phyloP scores from a whole-genome alignment of 2,797 vertebrate genomes.

The Linurgus olivaceus region DNA sequence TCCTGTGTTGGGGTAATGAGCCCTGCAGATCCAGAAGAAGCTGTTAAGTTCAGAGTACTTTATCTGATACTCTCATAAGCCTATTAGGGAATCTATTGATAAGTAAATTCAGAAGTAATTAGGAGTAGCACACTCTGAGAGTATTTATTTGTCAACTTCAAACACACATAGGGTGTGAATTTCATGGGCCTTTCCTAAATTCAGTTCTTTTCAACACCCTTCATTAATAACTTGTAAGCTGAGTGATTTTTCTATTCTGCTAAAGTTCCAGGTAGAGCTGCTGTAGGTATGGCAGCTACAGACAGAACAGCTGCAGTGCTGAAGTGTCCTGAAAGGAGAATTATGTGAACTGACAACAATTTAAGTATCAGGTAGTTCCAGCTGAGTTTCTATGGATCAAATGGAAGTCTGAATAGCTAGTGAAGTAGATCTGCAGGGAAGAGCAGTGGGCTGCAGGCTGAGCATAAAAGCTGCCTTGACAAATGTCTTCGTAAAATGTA shows the following conservation, averaged over 20 bases:
- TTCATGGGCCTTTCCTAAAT: background rate
- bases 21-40: background rate
- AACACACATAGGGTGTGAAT: background rate
- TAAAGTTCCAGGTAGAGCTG: background rate
- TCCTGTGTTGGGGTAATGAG: background rate
- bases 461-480: background rate
- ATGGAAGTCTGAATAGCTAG: background rate
- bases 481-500: background rate
- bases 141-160: background rate
- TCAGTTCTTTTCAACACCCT: background rate
- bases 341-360: background rate
- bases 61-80: background rate
- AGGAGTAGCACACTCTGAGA: background rate
- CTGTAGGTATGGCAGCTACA: background rate
- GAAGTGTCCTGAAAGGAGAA: background rate
- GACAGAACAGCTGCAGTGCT: background rate
- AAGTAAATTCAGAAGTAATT: background rate
- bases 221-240: background rate
- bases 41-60: background rate
- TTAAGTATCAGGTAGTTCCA: background rate
- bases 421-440: background rate
- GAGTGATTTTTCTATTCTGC: background rate
- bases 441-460: background rate
- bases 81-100: background rate
- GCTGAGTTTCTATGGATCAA: background rate